Percentiles rank a stretch among this genome's conserved stretches.
Conservation (phyloP, 2,113 vertebrate species). For the Cynoglossus semilaevis region DNA sequence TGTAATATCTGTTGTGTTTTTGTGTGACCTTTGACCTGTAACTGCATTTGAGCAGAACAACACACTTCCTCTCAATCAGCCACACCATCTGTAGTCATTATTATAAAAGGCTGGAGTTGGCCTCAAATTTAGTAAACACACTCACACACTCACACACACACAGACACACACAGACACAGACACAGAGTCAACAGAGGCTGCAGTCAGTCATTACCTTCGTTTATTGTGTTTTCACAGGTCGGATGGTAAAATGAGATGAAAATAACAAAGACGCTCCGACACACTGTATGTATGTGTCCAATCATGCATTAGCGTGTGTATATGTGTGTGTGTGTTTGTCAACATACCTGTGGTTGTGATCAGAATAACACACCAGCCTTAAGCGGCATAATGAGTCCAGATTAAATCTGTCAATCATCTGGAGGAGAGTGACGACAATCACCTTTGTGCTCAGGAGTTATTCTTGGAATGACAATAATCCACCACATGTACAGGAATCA, state of each 20-base stretch:
- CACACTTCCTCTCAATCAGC: slow-evolving; percentile 38
- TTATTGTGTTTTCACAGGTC: slow-evolving; percentile 34
- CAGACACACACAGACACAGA: slow-evolving; percentile 16
- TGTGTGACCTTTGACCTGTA: slow-evolving; percentile 22
- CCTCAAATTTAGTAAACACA: slow-evolving; percentile 21
- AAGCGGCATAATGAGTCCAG: slow-evolving; percentile 51
- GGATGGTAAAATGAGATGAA: slow-evolving; percentile 37
- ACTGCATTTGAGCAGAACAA: slow-evolving; percentile 45
- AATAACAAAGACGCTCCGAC: slow-evolving; percentile 17
- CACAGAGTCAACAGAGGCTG: slow-evolving; percentile 40
- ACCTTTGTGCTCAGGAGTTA: slow-evolving; percentile 25
- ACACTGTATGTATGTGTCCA: slow-evolving; percentile 3
- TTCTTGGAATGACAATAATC: slow-evolving; percentile 18
- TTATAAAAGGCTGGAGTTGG: slow-evolving; percentile 30
- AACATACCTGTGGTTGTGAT: slow-evolving; percentile 54
- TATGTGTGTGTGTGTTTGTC: slow-evolving; percentile 1
- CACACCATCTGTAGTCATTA: slow-evolving; percentile 50
- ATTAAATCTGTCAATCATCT: slow-evolving; percentile 62
- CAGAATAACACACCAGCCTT: slow-evolving; percentile 58
- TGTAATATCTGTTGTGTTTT: slow-evolving; percentile 33
- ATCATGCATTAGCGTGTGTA: slow-evolving; percentile 10
- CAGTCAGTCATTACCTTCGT: slow-evolving; percentile 43
- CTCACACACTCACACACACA: slow-evolving; percentile 21
- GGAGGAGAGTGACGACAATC: slow-evolving; percentile 36
- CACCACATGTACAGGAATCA: slow-evolving; percentile 8